Percentiles rank a stretch among this genome's conserved stretches.
Conservation (phyloP, 2,797 vertebrate genomes). For the Myioborus miniatus region DNA sequence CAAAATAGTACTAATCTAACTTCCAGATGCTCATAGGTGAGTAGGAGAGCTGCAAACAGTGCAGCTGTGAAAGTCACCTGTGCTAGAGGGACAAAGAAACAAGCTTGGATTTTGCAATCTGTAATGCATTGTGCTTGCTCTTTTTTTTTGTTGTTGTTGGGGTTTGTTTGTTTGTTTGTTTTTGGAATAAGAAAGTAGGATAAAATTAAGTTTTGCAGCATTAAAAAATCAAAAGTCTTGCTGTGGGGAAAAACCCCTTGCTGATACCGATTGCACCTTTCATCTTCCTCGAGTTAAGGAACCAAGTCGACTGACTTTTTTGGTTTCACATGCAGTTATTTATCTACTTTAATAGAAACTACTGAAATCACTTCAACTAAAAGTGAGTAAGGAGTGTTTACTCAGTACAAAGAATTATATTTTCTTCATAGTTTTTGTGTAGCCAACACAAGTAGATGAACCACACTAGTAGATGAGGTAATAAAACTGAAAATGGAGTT, state of each 20-base stretch:
- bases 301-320: not conserved
- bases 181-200: not conserved
- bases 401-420: not conserved
- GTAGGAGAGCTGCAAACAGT: not conserved
- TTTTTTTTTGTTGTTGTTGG: not conserved
- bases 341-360: not conserved
- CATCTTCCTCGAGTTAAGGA: not conserved
- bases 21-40: not conserved
- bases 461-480: not conserved
- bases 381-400: not conserved
- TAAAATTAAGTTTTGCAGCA: not conserved
- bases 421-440: not conserved
- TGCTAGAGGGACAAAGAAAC: not conserved
- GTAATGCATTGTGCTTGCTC: not conserved
- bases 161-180: not conserved
- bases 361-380: not conserved
- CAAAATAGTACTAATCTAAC: slow-evolving; percentile 3
- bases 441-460: not conserved
- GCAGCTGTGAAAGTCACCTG: slow-evolving; percentile 12
- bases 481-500: not conserved
- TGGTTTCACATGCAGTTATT: not conserved
- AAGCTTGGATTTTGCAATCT: not conserved
- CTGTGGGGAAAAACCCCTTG: rapidly evolving
- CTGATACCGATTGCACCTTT: not conserved
- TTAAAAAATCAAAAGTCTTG: not conserved